Base-by-base conservation (phyloP, 2,113 vertebrate species). In the Aramus guarauna region DNA sequence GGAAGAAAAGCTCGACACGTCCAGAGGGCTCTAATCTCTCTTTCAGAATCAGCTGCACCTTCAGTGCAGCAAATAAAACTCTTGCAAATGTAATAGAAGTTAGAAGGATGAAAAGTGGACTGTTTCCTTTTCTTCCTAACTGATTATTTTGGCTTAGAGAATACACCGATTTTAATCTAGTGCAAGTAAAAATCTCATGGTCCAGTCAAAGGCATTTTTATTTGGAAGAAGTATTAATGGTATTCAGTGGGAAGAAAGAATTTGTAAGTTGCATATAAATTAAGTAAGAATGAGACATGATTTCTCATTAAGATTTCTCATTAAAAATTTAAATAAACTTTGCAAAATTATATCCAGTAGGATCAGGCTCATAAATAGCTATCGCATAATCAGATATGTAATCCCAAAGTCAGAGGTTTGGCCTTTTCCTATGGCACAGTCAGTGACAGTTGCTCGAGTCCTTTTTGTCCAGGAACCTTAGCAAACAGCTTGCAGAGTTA, bases 401-500 rank as follows among this genome's bases (percentile, higher is more conserved):
- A 74, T 50, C 4, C 32, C 80, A 96, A 95, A 97, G 60, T 71
- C 76, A 92, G 95, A 95, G 56, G 15, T 95, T 97, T 97, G 85
- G 56, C 36, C 74, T 94, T 91, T 96, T 79, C 91, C 77, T 68
- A 50, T 75, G 36, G 53, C 77, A 83, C 45, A 83, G 48, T 74
- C 79, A 72, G 14, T 62, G 91, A 96, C 64, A 81, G 56, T 59
- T 86, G 37, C 53, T 29, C 71, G 60, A 58, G 47, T 88, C 45
- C 3, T 82, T 88, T 68, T 80, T 64, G 29, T 80, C 56, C 45
- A 85, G 58, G 36, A 93, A 96, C 39, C 26, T 96, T 93, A 97
- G 55, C 17, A 93, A 85, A 74, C 75, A 66, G 27, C 82, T 97
- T 95, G 78, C 43, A 93, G 91, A 95, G 97, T 98, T 98, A 97